Evolutionary conservation across 2,797 vertebrate genomes (phyloP).

Genomic region (Malurus leucopterus): DNA sequence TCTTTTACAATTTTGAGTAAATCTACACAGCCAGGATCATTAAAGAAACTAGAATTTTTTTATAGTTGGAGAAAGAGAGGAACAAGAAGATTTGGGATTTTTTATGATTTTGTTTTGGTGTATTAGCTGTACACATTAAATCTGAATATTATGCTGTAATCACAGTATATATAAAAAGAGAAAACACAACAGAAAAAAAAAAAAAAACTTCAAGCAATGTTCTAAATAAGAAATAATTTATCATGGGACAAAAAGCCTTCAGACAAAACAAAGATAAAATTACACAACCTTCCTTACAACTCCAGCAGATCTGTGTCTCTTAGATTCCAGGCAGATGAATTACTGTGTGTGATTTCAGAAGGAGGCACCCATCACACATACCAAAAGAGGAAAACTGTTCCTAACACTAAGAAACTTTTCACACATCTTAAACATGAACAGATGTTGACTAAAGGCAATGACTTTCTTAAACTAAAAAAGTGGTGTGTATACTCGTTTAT

Average conservation of each 20-base stretch:
- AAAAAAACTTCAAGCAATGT: background rate
- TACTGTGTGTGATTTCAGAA: background rate
- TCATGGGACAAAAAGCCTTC: background rate
- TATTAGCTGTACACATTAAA: background rate
- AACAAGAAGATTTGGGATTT: background rate
- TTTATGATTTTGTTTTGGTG: background rate
- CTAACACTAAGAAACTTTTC: constrained; percentile 34
- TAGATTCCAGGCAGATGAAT: background rate
- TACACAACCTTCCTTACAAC: background rate
- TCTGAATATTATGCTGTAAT: constrained; percentile 4
- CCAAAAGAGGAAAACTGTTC: constrained; percentile 29
- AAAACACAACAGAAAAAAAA: constrained; percentile 13
- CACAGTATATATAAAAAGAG: constrained; percentile 12
- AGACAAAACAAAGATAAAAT: constrained; percentile 41
- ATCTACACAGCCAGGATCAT: background rate
- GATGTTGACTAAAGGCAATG: background rate
- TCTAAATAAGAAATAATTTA: constrained; percentile 31
- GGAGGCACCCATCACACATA: background rate
- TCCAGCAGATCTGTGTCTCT: constrained; percentile 13
- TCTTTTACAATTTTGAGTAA: background rate
- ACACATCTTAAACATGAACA: constrained; percentile 48
- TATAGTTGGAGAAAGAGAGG: background rate
- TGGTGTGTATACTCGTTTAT: background rate
- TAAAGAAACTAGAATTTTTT: background rate
- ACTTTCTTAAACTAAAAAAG: background rate